A percentile compares a stretch with the other conserved stretches of the same genome.
phyloP scores from a whole-genome alignment of 2,797 vertebrate genomes.

The Limnodromus scolopaceus region DNA sequence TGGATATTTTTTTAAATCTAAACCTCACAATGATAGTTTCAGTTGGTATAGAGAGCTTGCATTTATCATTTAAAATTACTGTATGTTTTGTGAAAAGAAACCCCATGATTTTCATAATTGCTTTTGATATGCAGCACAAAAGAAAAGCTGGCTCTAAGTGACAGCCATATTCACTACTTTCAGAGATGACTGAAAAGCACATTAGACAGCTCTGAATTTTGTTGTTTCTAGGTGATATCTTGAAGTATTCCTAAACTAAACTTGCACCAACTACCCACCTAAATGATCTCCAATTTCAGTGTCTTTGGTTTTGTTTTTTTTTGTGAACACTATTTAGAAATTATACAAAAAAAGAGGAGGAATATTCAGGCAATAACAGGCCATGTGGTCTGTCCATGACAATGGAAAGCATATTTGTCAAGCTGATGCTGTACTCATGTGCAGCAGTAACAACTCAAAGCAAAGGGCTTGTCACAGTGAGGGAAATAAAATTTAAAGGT shows the following conservation, averaged over 20 bases:
- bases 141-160: not conserved
- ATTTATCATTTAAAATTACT: not conserved
- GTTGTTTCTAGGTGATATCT: not conserved
- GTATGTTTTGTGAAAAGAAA: constrained; percentile 17
- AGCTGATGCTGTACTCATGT: not conserved
- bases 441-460: not conserved
- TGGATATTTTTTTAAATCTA: not conserved
- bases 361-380: not conserved
- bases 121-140: not conserved
- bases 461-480: not conserved
- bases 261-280: not conserved
- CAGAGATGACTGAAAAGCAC: not conserved
- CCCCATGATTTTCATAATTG: not conserved
- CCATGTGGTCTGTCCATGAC: not conserved
- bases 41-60: not conserved
- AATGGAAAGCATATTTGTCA: not conserved
- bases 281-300: not conserved
- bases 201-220: not conserved
- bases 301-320: accelerated
- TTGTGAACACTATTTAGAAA: not conserved
- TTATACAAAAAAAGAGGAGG: not conserved
- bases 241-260: not conserved
- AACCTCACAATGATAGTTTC: not conserved
- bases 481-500: not conserved
- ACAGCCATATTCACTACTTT: not conserved